Percentiles rank a stretch among this genome's conserved stretches.
Conservation (phyloP, 2,113 vertebrate genomes). For the Dolichotis patagonum region DNA sequence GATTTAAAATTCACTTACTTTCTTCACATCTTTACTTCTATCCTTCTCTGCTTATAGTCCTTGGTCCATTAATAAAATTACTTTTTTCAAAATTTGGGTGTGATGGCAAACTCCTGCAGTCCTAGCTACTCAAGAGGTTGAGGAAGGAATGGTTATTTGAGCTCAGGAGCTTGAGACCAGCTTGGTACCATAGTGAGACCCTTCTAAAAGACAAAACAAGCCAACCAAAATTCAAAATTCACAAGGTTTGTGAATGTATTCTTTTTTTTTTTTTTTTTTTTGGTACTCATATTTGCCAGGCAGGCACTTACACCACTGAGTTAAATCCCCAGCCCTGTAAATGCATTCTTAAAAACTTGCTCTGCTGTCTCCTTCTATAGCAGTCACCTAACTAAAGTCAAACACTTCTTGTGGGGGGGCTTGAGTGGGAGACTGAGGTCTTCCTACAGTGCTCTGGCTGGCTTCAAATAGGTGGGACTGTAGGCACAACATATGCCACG, state of each 20-base stretch:
- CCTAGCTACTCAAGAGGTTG: neutral
- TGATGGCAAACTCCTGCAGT: neutral
- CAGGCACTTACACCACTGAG: too few species aligned
- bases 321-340: too few species aligned
- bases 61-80: neutral
- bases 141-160: neutral
- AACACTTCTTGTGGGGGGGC: neutral
- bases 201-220: neutral
- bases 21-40: neutral
- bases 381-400: neutral
- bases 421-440: neutral
- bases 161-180: neutral
- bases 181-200: neutral
- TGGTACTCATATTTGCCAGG: too few species aligned
- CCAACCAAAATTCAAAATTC: too few species aligned
- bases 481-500: neutral
- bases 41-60: neutral
- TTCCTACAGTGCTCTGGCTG: neutral
- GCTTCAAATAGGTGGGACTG: neutral
- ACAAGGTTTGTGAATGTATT: neutral
- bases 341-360: neutral
- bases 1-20: constrained; percentile 17
- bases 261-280: neutral
- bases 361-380: neutral
- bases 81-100: neutral